These are phyloP conservation scores for Crotalus horridus DNA, from an alignment of 2,113 vertebrate genomes.

Conservation along the genomic window DNA sequence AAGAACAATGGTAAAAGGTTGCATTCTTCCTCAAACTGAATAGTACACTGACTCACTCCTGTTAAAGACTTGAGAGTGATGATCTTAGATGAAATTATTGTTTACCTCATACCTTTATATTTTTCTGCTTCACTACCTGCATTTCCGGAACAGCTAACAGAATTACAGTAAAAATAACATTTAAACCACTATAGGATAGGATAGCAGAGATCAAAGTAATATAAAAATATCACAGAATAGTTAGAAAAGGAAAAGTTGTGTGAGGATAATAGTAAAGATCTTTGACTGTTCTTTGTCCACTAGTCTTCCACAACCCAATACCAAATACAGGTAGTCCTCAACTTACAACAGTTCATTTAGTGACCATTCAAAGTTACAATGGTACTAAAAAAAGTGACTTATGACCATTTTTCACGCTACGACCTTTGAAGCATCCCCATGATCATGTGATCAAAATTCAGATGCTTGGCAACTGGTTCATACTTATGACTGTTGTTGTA, in stretches of 20 bases:
- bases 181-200: not conserved
- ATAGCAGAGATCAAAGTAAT: not conserved
- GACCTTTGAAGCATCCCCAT: not conserved
- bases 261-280: not conserved
- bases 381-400: not conserved
- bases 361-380: not conserved
- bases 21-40: not conserved
- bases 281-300: not conserved
- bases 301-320: not conserved
- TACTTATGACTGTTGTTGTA: not conserved
- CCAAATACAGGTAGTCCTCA: not conserved
- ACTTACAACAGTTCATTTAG: not conserved
- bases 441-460: not conserved
- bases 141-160: not conserved
- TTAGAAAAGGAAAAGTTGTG: not conserved
- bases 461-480: not conserved
- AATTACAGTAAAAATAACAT: not conserved
- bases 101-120: not conserved
- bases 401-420: not conserved
- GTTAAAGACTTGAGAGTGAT: not conserved
- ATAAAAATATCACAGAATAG: not conserved
- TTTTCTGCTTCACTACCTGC: not conserved
- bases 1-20: not conserved
- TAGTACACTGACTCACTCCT: slow-evolving; percentile 8
- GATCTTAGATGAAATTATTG: not conserved